A percentile compares a stretch with the other conserved stretches of the same genome.
Conservation (phyloP, 1,140 invertebrate genomes). For the Habropoda laboriosa region DNA sequence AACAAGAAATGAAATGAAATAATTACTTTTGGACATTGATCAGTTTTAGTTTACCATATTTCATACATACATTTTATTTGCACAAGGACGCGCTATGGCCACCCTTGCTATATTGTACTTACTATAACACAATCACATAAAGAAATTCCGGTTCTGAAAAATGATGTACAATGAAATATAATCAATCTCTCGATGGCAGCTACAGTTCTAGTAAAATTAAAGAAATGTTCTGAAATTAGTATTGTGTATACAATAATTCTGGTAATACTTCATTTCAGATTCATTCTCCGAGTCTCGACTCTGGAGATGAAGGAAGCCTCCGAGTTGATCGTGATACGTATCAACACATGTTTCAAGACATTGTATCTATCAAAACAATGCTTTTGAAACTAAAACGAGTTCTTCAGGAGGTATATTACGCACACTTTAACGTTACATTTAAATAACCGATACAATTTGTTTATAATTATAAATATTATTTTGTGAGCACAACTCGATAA, state of each 20-base stretch:
- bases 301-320: conserved; percentile 83
- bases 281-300: conserved; percentile 79
- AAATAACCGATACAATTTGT: background rate
- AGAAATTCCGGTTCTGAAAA: too few relatives aligned
- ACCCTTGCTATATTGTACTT: too few relatives aligned
- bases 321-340: conserved; percentile 85
- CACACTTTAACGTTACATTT: background rate
- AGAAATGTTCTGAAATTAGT: background rate
- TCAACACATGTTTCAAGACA: conserved; percentile 88
- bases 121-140: too few relatives aligned
- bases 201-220: background rate
- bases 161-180: too few relatives aligned
- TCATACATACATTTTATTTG: too few relatives aligned
- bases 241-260: background rate
- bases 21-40: too few relatives aligned
- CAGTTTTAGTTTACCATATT: too few relatives aligned
- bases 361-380: conserved; percentile 90
- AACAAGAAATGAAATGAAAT: too few relatives aligned
- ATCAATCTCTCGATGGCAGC: too few relatives aligned
- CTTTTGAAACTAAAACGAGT: conserved; percentile 89
- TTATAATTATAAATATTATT: conserved; percentile 18
- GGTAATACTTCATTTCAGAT: conserved; percentile 65
- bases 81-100: too few relatives aligned
- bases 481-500: conserved; percentile 20
- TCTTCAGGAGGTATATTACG: conserved; percentile 86